Evolutionary conservation across 2,113 vertebrate species (phyloP).

Genomic region (Gymnogyps californianus): DNA sequence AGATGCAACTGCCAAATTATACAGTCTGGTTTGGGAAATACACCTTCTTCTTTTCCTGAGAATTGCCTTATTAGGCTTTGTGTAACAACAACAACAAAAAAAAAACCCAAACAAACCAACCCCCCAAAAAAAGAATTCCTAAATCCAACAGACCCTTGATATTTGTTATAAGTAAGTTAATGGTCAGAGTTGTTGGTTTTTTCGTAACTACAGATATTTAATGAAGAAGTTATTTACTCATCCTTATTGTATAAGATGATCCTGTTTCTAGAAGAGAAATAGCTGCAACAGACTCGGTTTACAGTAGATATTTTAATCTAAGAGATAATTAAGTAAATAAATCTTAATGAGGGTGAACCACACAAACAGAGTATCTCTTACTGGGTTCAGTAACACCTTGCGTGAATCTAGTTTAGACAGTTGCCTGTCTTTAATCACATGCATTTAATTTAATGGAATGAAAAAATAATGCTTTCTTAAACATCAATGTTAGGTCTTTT

Average conservation of each 20-base stretch:
- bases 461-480: not conserved
- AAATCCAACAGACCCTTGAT: not conserved
- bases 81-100: not conserved
- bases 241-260: not conserved
- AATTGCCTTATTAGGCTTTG: not conserved
- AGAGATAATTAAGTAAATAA: not conserved
- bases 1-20: slow-evolving; percentile 33
- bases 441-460: not conserved
- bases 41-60: slow-evolving; percentile 28
- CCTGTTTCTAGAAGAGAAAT: not conserved
- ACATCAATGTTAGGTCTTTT: not conserved
- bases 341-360: not conserved
- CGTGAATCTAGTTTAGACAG: not conserved
- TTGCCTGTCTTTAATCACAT: not conserved
- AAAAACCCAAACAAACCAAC: no score
- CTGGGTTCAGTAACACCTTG: not conserved
- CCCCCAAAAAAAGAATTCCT: not conserved
- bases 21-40: slow-evolving; percentile 31
- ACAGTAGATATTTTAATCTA: not conserved
- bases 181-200: not conserved
- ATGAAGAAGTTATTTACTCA: not conserved
- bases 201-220: not conserved
- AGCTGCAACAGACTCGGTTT: not conserved
- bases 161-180: not conserved
- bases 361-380: not conserved